Evolutionary conservation across 2,888 invertebrate genomes (phyloP).

Genomic region (Catonia carolina): DNA sequence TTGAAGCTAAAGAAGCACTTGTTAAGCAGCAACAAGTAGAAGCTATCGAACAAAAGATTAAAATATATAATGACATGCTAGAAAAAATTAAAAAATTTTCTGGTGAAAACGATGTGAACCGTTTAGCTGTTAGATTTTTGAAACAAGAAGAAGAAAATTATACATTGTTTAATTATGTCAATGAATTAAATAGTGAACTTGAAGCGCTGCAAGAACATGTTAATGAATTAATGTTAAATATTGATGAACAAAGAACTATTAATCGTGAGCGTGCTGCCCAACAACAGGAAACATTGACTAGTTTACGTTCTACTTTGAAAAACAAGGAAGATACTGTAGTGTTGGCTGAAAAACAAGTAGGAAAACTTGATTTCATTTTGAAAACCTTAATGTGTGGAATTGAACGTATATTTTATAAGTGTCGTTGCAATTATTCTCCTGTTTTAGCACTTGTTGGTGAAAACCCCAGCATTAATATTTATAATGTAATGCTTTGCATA

Average conservation of each 20-base stretch:
- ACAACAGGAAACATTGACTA: slow-evolving; percentile 54
- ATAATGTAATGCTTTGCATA: slow-evolving; percentile 10
- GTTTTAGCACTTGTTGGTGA: slow-evolving; percentile 2
- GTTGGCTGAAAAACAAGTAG: neutral
- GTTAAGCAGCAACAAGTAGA: slow-evolving; percentile 61
- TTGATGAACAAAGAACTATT: slow-evolving; percentile 56
- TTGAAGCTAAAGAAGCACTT: slow-evolving; percentile 65
- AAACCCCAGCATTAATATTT: slow-evolving; percentile 5
- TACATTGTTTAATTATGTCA: slow-evolving; percentile 84
- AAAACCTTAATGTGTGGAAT: neutral
- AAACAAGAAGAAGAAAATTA: slow-evolving; percentile 86
- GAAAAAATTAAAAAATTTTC: slow-evolving; percentile 62
- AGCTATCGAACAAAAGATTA: slow-evolving; percentile 61
- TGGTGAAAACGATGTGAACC: slow-evolving; percentile 58
- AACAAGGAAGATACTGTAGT: slow-evolving; percentile 40
- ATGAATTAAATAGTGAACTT: slow-evolving; percentile 78
- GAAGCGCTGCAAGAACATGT: slow-evolving; percentile 66
- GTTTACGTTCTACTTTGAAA: slow-evolving; percentile 48
- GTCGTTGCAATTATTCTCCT: neutral
- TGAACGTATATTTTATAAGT: slow-evolving; percentile 3
- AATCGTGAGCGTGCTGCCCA: slow-evolving; percentile 51
- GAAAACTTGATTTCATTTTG: neutral
- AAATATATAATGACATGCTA: slow-evolving; percentile 67
- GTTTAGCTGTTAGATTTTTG: slow-evolving; percentile 57
- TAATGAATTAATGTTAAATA: slow-evolving; percentile 53